Evolutionary conservation across 2,113 vertebrate genomes (phyloP).

Genomic region (Indicator indicator): DNA sequence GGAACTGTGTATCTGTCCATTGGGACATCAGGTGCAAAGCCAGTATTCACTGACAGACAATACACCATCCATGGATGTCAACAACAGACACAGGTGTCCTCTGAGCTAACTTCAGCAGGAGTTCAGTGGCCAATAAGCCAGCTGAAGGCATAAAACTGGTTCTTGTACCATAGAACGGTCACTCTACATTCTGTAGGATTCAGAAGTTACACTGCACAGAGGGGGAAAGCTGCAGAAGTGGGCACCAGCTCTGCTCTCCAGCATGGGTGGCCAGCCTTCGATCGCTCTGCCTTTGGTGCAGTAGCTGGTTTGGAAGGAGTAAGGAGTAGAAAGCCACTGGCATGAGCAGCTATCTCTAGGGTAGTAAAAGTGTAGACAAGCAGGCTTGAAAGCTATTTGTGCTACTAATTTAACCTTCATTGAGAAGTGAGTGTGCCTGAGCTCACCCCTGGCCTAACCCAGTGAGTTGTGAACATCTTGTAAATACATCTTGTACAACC

Average conservation of each 20-base stretch:
- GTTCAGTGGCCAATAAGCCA: not conserved
- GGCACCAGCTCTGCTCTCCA: not conserved
- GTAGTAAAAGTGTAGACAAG: not conserved
- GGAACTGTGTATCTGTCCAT: not conserved
- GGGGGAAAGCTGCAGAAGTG: not conserved
- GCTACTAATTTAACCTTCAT: not conserved
- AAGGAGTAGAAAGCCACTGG: not conserved
- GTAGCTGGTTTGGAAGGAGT: not conserved
- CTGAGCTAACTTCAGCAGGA: not conserved
- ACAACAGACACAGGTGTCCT: rapidly evolving
- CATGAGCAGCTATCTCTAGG: not conserved
- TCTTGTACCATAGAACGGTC: rapidly evolving
- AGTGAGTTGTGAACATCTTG: not conserved
- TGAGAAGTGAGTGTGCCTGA: not conserved
- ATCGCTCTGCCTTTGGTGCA: not conserved
- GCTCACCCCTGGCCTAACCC: not conserved
- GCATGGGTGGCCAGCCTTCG: rapidly evolving
- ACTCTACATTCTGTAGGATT: not conserved
- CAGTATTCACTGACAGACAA: rapidly evolving
- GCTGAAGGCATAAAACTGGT: not conserved
- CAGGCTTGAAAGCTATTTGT: not conserved
- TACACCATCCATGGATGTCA: no score
- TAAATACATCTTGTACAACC: not conserved
- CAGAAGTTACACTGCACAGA: rapidly evolving
- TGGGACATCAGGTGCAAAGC: not conserved